Base-by-base conservation (phyloP, 1,140 invertebrate genomes). In the Aphelenchoides besseyi region DNA sequence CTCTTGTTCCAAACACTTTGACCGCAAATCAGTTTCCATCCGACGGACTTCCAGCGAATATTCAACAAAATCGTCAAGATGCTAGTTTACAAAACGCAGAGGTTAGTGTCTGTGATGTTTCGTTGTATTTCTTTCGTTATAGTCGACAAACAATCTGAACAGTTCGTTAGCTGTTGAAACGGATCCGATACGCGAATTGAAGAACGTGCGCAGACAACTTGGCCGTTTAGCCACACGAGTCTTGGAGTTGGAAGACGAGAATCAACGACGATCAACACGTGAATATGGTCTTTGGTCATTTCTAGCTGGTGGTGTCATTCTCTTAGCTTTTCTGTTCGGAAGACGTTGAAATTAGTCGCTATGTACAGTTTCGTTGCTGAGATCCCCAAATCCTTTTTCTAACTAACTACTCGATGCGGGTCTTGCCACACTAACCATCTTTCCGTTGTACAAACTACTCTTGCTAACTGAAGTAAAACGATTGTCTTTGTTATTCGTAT, bases 151-250 rank as follows among this genome's bases (percentile, higher is more conserved):
- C 9, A 26, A 68, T 18, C 59, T 66, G 30, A 66, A 66, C 63
- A 41, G 23, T 23, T 69, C 67, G 1, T 23, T 78, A 9, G 79
- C 79, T 2, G 69, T 78, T 33, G 77, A 78, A 28, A 70, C 70
- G n/a, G 71, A 78, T 57, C 79, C 77, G 3, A 30, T 78, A n/a
- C 78, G 73, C 12, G 78, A 78, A 62, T 66, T 78, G 28, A 78
- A 78, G 63, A 18, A 41, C 2, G 68, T 78, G 63, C 59, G 75
- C 2, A n/a, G 79, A 26, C 75, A 81, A 28, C 54, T 81, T 1
- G 66, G 79, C 28, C 74, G 73, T 29, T 48, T 75, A 23, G 75
- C 69, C 0, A 77, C 69, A 16, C 69, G 77, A 28, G 77, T 78
- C 12, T 69, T 79, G 32, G 52, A 79, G 41, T 52, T 78, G n/a